Evolutionary conservation across 2,113 vertebrate species (phyloP).

Genomic region (Scomber scombrus): DNA sequence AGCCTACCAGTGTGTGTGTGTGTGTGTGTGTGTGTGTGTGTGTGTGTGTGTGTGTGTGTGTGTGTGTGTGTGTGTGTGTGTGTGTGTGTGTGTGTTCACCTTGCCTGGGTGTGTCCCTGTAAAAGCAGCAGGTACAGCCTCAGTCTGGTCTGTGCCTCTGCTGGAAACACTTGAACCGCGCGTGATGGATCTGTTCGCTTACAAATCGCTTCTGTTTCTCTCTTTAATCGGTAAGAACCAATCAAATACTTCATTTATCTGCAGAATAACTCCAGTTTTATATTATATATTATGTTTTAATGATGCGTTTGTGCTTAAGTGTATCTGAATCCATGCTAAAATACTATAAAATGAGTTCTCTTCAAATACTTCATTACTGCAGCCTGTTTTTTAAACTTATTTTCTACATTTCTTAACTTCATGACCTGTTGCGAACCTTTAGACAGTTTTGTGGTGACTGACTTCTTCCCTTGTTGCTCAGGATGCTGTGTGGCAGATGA

Average conservation of each 20-base stretch:
- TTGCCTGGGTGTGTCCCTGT: conserved; percentile 62
- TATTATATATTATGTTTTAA: background rate
- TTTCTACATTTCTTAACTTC: too few species aligned
- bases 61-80: background rate
- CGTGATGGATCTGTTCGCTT: conserved; percentile 53
- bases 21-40: background rate
- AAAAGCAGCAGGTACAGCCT: conserved; percentile 44
- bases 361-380: too few species aligned
- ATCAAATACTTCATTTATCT: accelerated
- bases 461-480: background rate
- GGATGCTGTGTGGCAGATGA: background rate
- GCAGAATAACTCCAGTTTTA: background rate
- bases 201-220: conserved; percentile 38
- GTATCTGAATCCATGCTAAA: too few species aligned
- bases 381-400: too few species aligned
- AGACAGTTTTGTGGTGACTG: too few species aligned
- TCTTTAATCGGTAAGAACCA: conserved; percentile 32
- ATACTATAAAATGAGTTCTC: too few species aligned
- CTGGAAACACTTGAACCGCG: conserved; percentile 44
- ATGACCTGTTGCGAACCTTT: too few species aligned
- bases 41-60: background rate
- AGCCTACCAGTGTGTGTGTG: background rate
- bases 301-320: background rate
- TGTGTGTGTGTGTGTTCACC: conserved; percentile 6
- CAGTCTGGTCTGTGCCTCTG: conserved; percentile 3